phyloP scores from a whole-genome alignment of 2,888 invertebrate species.

The Tenthredo distinguenda region DNA sequence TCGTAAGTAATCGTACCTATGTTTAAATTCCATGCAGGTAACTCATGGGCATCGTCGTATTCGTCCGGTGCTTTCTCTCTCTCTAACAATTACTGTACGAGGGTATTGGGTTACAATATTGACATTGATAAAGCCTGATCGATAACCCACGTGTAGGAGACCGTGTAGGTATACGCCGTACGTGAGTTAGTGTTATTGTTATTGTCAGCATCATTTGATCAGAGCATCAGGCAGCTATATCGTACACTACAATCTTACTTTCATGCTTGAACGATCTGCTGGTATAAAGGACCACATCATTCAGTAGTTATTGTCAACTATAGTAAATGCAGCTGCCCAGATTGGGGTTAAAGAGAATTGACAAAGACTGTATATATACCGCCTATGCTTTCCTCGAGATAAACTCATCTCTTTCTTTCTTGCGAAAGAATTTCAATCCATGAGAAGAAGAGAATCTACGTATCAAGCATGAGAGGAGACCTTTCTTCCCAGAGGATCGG shows the following conservation, averaged over 20 bases:
- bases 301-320: background rate
- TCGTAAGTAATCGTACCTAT: background rate
- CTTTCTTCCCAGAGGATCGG: too few relatives aligned
- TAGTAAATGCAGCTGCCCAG: conserved; percentile 4
- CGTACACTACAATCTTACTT: background rate
- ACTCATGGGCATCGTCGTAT: background rate
- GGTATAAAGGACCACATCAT: conserved; percentile 1
- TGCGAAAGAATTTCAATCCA: background rate
- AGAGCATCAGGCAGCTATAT: background rate
- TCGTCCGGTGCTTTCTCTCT: conserved; percentile 5
- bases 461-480: background rate
- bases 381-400: background rate
- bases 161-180: background rate
- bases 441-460: background rate
- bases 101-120: conserved; percentile 10
- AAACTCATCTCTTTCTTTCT: conserved; percentile 9
- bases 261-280: conserved; percentile 16
- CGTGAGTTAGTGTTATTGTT: background rate
- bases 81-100: background rate
- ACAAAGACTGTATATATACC: background rate
- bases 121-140: conserved; percentile 39
- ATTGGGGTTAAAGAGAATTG: conserved; percentile 50
- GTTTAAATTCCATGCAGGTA: background rate
- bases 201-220: background rate
- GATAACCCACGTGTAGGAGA: conserved; percentile 24